Evolutionary conservation across 2,797 vertebrate genomes (phyloP), one percentile per base, ranked within the genome.

Genomic region (Malacoraja senta): DNA sequence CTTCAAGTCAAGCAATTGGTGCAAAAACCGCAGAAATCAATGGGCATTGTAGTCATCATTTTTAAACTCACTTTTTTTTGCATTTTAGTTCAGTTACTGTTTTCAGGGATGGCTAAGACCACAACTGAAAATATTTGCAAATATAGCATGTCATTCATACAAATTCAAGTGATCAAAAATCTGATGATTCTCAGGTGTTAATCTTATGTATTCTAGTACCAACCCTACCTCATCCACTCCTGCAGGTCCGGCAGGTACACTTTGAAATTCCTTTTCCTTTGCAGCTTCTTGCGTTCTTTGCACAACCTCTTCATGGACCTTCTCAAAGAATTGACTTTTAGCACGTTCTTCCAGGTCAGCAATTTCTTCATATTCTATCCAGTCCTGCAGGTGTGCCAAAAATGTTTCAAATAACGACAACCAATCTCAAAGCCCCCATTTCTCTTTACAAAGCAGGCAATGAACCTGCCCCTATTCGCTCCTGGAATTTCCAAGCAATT

Each of bases 361-460:
- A 93, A 99, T 99, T 97, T 99, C 99, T 96, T 99, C 99, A 94
- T 99, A 99, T 95, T 99, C 99, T 53, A 99, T 97, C 99, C 99
- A 99, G 95, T 99, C 99, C 99, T 99, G 94, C 80, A 94, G 93
- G 79, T 21, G 94, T 21, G 29, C 58, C 93, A 84, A 35, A 1
- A 77, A 29, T 1, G 24, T 63, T 93, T n/a, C 9, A 71, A 44
- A 74, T 7, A 29, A 13, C 1, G 1, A 44, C 32, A 72, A 91
- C 24, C 68, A 12, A 13, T 44, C 38, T 17, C 12, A 44, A 74
- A 17, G 26, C 15, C 29, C 72, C 13, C 26, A 74, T 10, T 44
- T 72, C 63, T 71, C 65, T 91, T 19, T 19, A 53, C 44, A 53
- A 6, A 4, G 2, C 68, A 71, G 13, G 13, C 68, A 71, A 71